Percentiles rank a stretch among this genome's conserved stretches.
These are phyloP conservation scores for Prietella phreatophila DNA, from an alignment of 2,113 vertebrate species.

Conservation along the genomic window DNA sequence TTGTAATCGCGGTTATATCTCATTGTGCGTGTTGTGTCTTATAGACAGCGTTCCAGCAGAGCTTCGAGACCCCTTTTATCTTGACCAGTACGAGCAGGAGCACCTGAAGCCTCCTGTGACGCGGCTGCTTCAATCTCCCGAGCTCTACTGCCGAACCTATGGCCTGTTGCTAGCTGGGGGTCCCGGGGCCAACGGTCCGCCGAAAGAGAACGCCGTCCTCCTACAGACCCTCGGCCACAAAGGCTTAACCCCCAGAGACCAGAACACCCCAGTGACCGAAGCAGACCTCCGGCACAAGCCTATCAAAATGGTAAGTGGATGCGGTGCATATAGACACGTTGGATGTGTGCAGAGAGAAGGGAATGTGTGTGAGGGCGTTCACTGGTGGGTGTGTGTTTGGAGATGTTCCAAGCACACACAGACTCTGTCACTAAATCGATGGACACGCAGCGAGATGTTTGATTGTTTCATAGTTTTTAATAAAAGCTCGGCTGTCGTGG, in stretches of 20 bases:
- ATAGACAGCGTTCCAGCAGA: conserved; percentile 84
- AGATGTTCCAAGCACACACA: neutral
- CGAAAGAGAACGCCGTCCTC: conserved; percentile 75
- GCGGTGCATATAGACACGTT: neutral
- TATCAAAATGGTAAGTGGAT: conserved; percentile 80
- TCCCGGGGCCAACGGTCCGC: conserved; percentile 59
- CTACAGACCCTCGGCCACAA: conserved; percentile 75
- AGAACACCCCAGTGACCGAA: conserved; percentile 74
- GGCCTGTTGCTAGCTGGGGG: conserved; percentile 67
- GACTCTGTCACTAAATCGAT: neutral
- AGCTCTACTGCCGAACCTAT: conserved; percentile 86
- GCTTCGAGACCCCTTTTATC: conserved; percentile 88
- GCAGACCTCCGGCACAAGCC: conserved; percentile 82
- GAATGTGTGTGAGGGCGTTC: conserved; percentile 43
- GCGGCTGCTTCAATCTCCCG: conserved; percentile 81
- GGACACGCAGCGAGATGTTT: neutral
- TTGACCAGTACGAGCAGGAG: conserved; percentile 91
- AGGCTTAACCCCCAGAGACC: conserved; percentile 71
- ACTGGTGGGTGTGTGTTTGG: neutral
- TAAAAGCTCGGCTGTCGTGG: neutral
- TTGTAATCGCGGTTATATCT: neutral
- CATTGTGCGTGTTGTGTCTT: conserved; percentile 34
- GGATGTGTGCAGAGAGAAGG: neutral
- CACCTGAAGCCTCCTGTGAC: conserved; percentile 89
- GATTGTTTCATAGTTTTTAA: neutral